phyloP scores from a whole-genome alignment of 2,797 vertebrate genomes.

The Macropodus opercularis region DNA sequence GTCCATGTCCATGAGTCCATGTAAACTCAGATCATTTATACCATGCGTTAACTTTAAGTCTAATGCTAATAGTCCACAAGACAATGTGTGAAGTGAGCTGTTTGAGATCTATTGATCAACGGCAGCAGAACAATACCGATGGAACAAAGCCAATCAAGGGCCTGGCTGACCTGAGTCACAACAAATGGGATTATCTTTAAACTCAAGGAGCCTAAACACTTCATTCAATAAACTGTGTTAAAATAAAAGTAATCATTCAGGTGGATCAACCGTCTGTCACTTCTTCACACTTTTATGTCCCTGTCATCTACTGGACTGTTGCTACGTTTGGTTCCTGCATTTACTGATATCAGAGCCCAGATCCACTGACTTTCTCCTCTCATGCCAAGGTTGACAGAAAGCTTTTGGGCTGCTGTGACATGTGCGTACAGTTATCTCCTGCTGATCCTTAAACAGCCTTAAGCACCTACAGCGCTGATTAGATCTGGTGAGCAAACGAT shows the following conservation, averaged over 20 bases:
- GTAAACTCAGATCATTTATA: slow-evolving; percentile 16
- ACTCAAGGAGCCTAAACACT: background rate
- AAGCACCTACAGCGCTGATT: too few relatives aligned
- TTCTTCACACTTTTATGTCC: too few relatives aligned
- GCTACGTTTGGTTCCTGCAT: background rate
- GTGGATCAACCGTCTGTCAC: background rate
- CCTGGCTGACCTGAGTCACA: slow-evolving; percentile 4
- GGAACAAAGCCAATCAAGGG: slow-evolving; percentile 14
- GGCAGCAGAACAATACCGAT: slow-evolving; percentile 30
- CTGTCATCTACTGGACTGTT: too few relatives aligned
- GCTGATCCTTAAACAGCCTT: too few relatives aligned
- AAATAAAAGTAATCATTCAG: background rate
- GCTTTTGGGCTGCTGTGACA: too few relatives aligned
- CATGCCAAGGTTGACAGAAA: too few relatives aligned
- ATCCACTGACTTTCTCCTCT: background rate
- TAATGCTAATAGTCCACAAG: slow-evolving; percentile 14
- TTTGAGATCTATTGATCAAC: slow-evolving; percentile 17
- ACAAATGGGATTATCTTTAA: slow-evolving; percentile 5
- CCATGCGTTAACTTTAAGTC: slow-evolving; percentile 6
- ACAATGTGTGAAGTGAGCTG: slow-evolving; percentile 47
- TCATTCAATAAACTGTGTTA: background rate
- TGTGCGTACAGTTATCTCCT: too few relatives aligned
- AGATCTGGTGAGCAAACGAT: background rate
- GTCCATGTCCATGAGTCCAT: too few relatives aligned
- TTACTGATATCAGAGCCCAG: background rate